Evolutionary conservation across 2,888 invertebrate genomes (phyloP).

Genomic region (Ophion ventricosus): DNA sequence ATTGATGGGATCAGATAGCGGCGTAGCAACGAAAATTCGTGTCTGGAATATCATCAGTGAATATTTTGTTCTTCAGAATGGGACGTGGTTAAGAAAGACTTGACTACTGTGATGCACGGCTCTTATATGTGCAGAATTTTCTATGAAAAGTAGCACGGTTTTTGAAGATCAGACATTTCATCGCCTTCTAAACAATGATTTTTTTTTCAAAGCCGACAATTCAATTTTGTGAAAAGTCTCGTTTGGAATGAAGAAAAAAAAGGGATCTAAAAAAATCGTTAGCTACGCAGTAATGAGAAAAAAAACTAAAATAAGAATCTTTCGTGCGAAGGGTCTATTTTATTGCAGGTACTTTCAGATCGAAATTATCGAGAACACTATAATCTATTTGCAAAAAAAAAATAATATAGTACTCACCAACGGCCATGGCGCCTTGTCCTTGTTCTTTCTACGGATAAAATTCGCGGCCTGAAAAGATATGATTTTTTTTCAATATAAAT

Average conservation of each 20-base stretch:
- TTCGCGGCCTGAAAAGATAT: conserved; percentile 48
- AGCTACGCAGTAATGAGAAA: not conserved
- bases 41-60: conserved; percentile 52
- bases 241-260: not conserved
- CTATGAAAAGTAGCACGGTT: conserved; percentile 19
- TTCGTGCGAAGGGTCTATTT: not conserved
- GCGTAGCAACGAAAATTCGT: conserved; percentile 58
- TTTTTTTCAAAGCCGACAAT: not conserved
- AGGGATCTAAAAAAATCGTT: not conserved
- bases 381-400: not conserved
- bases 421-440: conserved; percentile 43
- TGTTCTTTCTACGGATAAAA: conserved; percentile 16
- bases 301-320: too few species aligned
- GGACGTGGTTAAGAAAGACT: conserved; percentile 34
- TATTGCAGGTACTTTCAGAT: not conserved
- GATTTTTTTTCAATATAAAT: not conserved
- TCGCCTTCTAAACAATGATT: not conserved
- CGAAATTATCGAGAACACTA: not conserved
- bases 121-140: conserved; percentile 3
- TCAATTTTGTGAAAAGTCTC: not conserved
- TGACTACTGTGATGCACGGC: conserved; percentile 54
- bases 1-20: conserved; percentile 64
- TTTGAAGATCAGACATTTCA: not conserved
- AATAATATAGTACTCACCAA: conserved; percentile 51
- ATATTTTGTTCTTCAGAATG: conserved; percentile 41